phyloP scores from a whole-genome alignment of 2,113 vertebrate species.

The Chionodraco myersi region DNA sequence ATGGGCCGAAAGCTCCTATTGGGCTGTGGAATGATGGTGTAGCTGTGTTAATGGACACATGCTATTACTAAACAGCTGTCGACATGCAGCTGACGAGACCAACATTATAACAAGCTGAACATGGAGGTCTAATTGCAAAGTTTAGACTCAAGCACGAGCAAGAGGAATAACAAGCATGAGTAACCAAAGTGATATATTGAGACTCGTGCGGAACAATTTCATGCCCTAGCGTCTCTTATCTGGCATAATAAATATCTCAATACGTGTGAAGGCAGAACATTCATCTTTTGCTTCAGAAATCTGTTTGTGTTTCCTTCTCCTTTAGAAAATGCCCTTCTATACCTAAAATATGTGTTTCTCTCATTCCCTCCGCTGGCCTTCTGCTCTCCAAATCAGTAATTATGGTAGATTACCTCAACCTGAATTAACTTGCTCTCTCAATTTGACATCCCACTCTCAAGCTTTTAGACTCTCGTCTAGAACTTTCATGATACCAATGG shows the following conservation, averaged over 20 bases:
- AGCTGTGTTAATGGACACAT: conserved; percentile 47
- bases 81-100: conserved; percentile 24
- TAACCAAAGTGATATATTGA: conserved; percentile 37
- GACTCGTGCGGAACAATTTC: conserved; percentile 18
- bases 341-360: conserved; percentile 31
- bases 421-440: conserved; percentile 22
- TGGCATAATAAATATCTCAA: conserved; percentile 35
- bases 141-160: conserved; percentile 13
- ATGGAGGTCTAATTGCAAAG: conserved; percentile 36
- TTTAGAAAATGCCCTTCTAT: neutral
- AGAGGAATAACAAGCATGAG: conserved; percentile 5
- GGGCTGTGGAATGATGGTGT: conserved; percentile 10
- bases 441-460: conserved; percentile 39
- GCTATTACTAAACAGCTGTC: conserved; percentile 48
- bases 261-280: conserved; percentile 27
- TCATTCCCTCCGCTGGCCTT: conserved; percentile 6
- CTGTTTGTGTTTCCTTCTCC: neutral
- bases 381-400: conserved; percentile 46
- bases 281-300: conserved; percentile 32
- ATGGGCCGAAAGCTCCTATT: conserved; percentile 36
- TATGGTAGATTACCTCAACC: conserved; percentile 43
- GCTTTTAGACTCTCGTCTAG: neutral
- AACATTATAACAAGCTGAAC: conserved; percentile 42
- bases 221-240: conserved; percentile 15
- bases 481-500: neutral